Conservation (phyloP, 2,888 invertebrate species). For the Synergus itoensis region DNA sequence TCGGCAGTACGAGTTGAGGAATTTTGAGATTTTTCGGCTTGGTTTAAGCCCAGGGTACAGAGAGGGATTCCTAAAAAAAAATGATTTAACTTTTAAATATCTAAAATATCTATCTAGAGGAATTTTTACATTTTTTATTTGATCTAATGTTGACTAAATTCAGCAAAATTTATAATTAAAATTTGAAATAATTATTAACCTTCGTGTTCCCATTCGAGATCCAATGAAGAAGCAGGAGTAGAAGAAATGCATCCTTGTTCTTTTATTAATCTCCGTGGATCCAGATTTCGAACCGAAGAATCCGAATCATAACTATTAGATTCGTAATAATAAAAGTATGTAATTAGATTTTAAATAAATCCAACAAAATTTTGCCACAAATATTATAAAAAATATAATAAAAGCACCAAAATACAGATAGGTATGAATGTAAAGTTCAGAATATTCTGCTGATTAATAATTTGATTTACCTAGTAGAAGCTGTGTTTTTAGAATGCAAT, state of each 20-base stretch:
- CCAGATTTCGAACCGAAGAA: constrained; percentile 82
- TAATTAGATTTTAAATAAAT: neutral
- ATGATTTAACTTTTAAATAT: neutral
- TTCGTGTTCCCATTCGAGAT: constrained; percentile 87
- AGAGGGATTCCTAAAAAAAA: constrained; percentile 25
- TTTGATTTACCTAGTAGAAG: constrained; percentile 36
- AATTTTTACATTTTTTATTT: no score
- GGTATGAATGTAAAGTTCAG: neutral
- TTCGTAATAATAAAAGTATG: neutral
- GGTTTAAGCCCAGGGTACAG: neutral
- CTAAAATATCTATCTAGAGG: no score
- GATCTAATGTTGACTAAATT: neutral
- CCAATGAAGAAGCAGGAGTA: constrained; percentile 84
- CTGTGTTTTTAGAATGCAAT: constrained; percentile 19
- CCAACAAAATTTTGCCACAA: neutral
- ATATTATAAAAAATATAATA: neutral
- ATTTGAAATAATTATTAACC: constrained; percentile 60
- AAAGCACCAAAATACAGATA: neutral
- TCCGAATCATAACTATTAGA: constrained; percentile 76
- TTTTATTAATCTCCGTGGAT: constrained; percentile 79
- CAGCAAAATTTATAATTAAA: neutral
- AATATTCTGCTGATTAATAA: neutral
- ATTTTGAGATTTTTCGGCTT: constrained; percentile 9
- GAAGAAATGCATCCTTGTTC: constrained; percentile 77
- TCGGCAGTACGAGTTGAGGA: constrained; percentile 27